Base-by-base conservation (phyloP, 2,888 invertebrate genomes). In the Platycnemis pennipes region DNA sequence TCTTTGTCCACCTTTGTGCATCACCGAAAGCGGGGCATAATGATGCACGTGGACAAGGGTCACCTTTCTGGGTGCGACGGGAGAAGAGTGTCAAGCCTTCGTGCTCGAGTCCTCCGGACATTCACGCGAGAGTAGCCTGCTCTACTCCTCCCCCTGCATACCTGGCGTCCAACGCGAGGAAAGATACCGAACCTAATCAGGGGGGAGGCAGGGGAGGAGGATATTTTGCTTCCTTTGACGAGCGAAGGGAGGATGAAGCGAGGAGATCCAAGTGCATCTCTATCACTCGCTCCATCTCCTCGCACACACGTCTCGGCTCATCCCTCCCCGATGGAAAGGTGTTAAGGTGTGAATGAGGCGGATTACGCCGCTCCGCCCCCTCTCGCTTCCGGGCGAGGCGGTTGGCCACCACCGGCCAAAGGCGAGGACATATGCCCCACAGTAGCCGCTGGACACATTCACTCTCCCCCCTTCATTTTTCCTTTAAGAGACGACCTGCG, bases 21-120 rank as follows among this genome's bases (percentile, higher is more conserved):
- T 63, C 26, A 16, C 63, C 3, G 63, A 63, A 19, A 63, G 26
- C n/a, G n/a, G 63, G 88, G 45, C 11, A 89, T 89, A 89, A 89
- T 49, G 89, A 89, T 89, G 89, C 89, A 89, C 89, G 89, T 89
- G 89, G 89, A 53, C 89, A 89, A 37, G 56, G 89, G 89, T 89
- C 89, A 56, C 56, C 42, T 89, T 89, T 42, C 56, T 16, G 31
- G 13, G 8, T 19, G 19, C 8, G 63, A 19, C 49, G 49, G 19
- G 49, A 49, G 49, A 49, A 49, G 49, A 49, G n/a, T n/a, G 63
- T 63, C 26, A 22, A n/a, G 63, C 63, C 22, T 19, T 63, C 63
- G n/a, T 3, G 63, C 63, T 53, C 53, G 11, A 2, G 2, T 11
- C 53, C 53, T 53, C 16, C 16, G 53, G 53, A 53, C 11, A 16